A percentile compares a stretch with the other conserved stretches of the same genome.
Evolutionary conservation across 2,797 vertebrate species (phyloP).

Genomic region (Alauda arvensis): DNA sequence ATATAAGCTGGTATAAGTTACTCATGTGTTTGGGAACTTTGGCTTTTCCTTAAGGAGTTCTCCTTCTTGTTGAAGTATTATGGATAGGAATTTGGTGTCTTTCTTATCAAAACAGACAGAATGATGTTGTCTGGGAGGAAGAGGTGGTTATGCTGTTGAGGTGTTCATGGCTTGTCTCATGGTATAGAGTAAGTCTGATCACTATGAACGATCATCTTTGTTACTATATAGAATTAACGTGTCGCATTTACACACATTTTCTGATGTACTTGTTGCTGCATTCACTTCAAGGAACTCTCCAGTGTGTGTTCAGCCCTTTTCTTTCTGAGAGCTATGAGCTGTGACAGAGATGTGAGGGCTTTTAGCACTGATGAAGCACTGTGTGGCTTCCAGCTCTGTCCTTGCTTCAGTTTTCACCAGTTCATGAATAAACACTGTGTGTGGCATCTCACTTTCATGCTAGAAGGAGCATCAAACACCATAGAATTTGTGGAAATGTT

Average conservation of each 20-base stretch:
- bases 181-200: not conserved
- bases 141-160: not conserved
- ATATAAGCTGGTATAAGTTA: not conserved
- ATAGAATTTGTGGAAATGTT: not conserved
- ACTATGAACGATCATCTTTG: not conserved
- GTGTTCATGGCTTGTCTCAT: not conserved
- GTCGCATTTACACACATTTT: not conserved
- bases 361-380: not conserved
- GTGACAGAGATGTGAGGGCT: not conserved
- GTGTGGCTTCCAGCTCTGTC: not conserved
- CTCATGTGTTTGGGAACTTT: not conserved
- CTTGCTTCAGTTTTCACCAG: not conserved
- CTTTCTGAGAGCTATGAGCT: not conserved
- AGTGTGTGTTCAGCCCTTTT: not conserved
- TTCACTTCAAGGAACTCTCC: accelerated
- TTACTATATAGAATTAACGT: not conserved
- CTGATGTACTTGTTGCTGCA: not conserved
- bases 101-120: not conserved
- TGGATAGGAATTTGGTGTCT: not conserved
- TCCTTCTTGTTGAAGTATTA: not conserved
- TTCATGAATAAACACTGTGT: not conserved
- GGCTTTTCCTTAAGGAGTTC: not conserved
- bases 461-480: not conserved
- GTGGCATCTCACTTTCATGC: not conserved
- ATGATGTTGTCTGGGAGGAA: not conserved